Evolutionary conservation across 2,888 invertebrate species (phyloP), one percentile per base, ranked within the genome.

Genomic region (Lymantria monacha): DNA sequence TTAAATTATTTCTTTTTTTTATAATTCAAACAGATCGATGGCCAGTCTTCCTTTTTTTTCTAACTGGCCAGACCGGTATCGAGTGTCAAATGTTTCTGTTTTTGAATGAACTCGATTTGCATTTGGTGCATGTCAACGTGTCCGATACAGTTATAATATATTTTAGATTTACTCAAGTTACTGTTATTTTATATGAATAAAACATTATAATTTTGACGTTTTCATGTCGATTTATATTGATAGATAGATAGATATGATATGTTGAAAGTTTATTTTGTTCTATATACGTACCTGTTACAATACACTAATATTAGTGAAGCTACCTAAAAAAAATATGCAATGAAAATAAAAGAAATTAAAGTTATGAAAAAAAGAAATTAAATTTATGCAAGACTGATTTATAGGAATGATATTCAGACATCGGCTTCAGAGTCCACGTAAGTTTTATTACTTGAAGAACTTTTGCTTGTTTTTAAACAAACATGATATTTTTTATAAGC

Each of bases 31-130:
- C 1, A 5, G 3, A 33, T 33, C 33, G 33, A 33, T 33, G 1
- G 33, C 9, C 10, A 7, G 10, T 10, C 33, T 33, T 22, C 22
- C 5, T 22, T 22, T 36, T 47, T 41, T 46, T 47, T 33, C 13
- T 30, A 47, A 31, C 44, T 37, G 44, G 38, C 44, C 31, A 48
- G 43, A 44, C 48, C 31, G 11, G 48, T 48, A 38, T 44, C 44
- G 22, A 14, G 38, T 44, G 44, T 48, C 44, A 48, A 46, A 30
- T 48, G 44, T 12, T 36, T 42, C 42, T 30, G 11, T 43, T 38
- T 48, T 31, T 48, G 14, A 48, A 48, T 48, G 38, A 48, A 31
- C 11, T 47, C 9, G 31, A 41, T 46, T 38, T 46, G 46, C 41
- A 47, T 47, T 15, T 14, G 14, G 14, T 10, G 13, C 41, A 14